Percentiles rank a stretch among this genome's conserved stretches.
Conservation (phyloP, 2,113 vertebrate species). For the Malurus alboscapulatus region DNA sequence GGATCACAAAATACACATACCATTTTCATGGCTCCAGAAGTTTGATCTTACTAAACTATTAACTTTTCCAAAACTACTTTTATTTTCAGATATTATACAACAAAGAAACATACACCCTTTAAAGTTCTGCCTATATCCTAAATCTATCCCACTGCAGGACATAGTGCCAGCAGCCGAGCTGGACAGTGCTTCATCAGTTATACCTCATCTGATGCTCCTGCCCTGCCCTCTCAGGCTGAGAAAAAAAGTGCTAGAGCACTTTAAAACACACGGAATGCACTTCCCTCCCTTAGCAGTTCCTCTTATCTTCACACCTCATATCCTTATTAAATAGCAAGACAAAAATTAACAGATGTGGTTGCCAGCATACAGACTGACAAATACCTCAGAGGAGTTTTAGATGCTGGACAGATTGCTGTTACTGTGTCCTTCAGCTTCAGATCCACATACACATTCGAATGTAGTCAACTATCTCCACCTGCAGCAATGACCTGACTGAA, state of each 20-base stretch:
- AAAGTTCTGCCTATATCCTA: background rate
- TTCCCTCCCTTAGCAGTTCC: background rate
- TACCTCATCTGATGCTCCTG: background rate
- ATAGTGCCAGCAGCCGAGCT: background rate
- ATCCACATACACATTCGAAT: background rate
- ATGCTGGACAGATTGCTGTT: background rate
- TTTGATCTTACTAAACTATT: background rate
- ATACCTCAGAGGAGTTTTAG: background rate
- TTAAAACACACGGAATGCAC: background rate
- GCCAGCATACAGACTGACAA: background rate
- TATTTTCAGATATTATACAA: background rate
- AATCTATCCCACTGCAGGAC: accelerated
- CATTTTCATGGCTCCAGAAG: background rate
- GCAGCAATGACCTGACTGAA: background rate
- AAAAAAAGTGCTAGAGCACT: background rate
- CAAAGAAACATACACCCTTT: background rate
- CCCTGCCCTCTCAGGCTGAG: background rate
- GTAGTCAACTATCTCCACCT: background rate
- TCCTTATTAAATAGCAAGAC: background rate
- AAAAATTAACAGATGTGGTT: background rate
- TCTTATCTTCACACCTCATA: background rate
- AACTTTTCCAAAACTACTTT: background rate
- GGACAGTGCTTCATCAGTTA: background rate
- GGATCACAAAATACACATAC: background rate
- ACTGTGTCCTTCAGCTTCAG: background rate